Conservation (phyloP, 2,888 invertebrate species). For the Tenthredo amoena region DNA sequence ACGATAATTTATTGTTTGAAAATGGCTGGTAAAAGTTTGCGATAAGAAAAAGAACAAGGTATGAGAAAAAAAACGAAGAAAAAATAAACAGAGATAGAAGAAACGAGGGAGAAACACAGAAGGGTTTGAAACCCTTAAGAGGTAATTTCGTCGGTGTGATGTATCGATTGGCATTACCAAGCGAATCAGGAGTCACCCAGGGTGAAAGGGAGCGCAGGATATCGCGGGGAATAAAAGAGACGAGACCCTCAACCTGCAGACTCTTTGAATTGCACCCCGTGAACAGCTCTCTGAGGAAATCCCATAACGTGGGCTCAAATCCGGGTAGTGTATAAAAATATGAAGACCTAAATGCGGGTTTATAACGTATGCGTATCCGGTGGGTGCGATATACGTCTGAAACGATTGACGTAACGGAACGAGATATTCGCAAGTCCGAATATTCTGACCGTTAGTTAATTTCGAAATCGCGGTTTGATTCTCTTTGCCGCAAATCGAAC, state of each 20-base stretch:
- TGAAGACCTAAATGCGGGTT: not conserved
- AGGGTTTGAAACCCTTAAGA: constrained; percentile 39
- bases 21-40: not conserved
- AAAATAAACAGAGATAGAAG: not conserved
- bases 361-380: not conserved
- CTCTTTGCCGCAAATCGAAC: not conserved
- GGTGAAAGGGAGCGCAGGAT: constrained; percentile 9
- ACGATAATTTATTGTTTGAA: not conserved
- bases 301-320: constrained; percentile 1
- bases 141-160: constrained; percentile 53
- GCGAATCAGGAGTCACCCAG: constrained; percentile 64
- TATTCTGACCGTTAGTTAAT: not conserved
- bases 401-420: not conserved
- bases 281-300: constrained; percentile 25
- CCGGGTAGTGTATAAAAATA: not conserved
- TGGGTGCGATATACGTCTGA: not conserved
- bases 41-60: not conserved
- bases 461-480: not conserved
- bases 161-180: constrained; percentile 68
- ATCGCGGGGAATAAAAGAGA: constrained; percentile 42
- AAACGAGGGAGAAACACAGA: not conserved
- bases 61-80: not conserved
- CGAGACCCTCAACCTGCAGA: constrained; percentile 41
- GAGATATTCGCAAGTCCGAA: not conserved
- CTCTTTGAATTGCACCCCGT: constrained; percentile 31